Conservation (phyloP, 2,113 vertebrate species). For the Penelope pileata region DNA sequence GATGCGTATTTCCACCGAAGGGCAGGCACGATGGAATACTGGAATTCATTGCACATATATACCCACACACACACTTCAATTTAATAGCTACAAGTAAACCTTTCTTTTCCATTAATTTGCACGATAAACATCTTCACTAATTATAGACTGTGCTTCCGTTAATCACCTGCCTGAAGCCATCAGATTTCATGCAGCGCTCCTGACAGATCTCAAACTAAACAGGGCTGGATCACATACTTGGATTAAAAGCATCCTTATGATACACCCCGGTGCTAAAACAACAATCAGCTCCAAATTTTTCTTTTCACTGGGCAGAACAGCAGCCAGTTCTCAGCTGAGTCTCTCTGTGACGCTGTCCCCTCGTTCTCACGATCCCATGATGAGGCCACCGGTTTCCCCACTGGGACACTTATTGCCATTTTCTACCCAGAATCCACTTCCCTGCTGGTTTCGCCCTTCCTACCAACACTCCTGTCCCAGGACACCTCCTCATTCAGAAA, state of each 20-base stretch:
- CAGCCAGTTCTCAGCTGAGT: not conserved
- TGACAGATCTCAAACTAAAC: not conserved
- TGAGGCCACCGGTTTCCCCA: not conserved
- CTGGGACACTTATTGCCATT: not conserved
- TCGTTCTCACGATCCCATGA: rapidly evolving
- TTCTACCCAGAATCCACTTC: not conserved
- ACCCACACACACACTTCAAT: not conserved
- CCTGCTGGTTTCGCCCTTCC: not conserved
- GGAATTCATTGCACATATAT: not conserved
- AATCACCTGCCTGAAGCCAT: conserved; percentile 38
- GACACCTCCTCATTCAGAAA: rapidly evolving
- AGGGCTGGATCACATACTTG: not conserved
- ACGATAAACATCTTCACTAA: conserved; percentile 18
- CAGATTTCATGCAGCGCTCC: not conserved
- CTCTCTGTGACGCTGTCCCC: not conserved
- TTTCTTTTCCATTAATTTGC: not conserved
- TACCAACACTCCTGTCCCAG: not conserved
- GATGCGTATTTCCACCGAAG: not conserved
- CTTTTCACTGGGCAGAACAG: not conserved
- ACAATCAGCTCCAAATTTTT: rapidly evolving
- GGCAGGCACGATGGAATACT: not conserved
- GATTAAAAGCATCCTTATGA: not conserved
- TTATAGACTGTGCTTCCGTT: not conserved
- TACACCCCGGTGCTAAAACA: not conserved
- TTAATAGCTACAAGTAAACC: not conserved